Evolutionary conservation across 2,113 vertebrate species (phyloP).

Genomic region (Stercorarius parasiticus): DNA sequence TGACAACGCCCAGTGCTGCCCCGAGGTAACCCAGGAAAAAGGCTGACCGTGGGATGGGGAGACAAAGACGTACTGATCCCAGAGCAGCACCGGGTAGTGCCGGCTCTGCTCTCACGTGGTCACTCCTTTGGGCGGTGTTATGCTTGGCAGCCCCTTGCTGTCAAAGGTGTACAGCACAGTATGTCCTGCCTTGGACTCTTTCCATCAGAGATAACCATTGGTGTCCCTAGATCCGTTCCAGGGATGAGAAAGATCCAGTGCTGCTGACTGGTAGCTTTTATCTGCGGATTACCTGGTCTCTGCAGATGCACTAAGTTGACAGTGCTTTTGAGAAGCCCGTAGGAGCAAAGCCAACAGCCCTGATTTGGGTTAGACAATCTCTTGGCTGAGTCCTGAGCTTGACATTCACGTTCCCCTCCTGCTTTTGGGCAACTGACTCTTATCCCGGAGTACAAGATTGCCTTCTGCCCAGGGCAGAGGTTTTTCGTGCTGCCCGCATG

Average conservation of each 20-base stretch:
- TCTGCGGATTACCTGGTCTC: background rate
- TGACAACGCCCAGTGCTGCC: background rate
- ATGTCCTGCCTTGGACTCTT: background rate
- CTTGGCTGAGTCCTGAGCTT: background rate
- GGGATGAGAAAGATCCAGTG: background rate
- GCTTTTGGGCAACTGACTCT: background rate
- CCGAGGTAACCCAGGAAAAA: background rate
- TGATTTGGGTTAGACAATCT: background rate
- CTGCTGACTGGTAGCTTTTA: background rate
- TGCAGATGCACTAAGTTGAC: background rate
- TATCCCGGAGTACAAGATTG: background rate
- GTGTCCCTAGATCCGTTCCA: background rate
- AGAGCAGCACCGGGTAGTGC: no score
- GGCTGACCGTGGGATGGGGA: background rate
- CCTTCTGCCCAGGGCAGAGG: background rate
- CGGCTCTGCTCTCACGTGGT: no score
- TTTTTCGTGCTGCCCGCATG: background rate
- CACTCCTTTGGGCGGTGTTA: fast-evolving
- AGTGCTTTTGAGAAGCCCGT: background rate
- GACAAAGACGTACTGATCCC: background rate
- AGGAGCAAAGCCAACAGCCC: background rate
- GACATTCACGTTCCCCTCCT: background rate
- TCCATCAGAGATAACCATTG: background rate
- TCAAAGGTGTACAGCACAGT: background rate
- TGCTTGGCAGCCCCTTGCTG: background rate